Conservation (phyloP, 2,797 vertebrate species). For the Melanotaenia nigrans region DNA sequence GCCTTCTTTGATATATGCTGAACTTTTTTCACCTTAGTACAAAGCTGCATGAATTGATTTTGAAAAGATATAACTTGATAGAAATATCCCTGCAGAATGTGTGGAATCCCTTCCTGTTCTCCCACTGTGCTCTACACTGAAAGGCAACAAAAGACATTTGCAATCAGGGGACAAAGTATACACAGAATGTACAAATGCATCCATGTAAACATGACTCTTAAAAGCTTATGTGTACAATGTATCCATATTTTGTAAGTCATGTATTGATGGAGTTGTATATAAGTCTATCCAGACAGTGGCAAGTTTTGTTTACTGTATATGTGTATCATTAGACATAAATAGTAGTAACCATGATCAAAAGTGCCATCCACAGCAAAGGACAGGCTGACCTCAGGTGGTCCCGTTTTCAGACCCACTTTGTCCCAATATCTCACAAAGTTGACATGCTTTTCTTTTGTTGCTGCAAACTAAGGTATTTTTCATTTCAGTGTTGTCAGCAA, state of each 20-base stretch:
- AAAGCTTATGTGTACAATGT: neutral
- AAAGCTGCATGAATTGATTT: constrained; percentile 61
- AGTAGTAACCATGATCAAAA: constrained; percentile 41
- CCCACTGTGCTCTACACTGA: constrained; percentile 55
- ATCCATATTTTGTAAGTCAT: neutral
- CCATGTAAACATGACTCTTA: constrained; percentile 5
- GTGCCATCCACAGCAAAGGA: constrained; percentile 59
- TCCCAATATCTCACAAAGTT: constrained; percentile 69
- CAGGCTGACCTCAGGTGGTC: constrained; percentile 67
- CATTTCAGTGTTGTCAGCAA: constrained; percentile 85
- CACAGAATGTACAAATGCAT: constrained; percentile 11
- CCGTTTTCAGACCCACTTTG: constrained; percentile 55
- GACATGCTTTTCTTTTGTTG: constrained; percentile 69
- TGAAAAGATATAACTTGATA: constrained; percentile 48
- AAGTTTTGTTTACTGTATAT: constrained; percentile 32
- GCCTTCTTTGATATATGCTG: constrained; percentile 43
- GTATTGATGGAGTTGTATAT: neutral
- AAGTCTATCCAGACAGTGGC: constrained; percentile 1
- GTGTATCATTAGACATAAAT: constrained; percentile 33
- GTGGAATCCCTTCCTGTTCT: constrained; percentile 65
- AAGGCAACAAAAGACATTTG: constrained; percentile 53
- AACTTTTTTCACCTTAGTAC: constrained; percentile 53
- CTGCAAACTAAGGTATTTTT: constrained; percentile 85
- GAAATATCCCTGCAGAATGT: constrained; percentile 69
- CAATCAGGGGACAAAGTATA: constrained; percentile 8